Evolutionary conservation across 2,888 invertebrate genomes (phyloP).

Genomic region (Catocala nupta): DNA sequence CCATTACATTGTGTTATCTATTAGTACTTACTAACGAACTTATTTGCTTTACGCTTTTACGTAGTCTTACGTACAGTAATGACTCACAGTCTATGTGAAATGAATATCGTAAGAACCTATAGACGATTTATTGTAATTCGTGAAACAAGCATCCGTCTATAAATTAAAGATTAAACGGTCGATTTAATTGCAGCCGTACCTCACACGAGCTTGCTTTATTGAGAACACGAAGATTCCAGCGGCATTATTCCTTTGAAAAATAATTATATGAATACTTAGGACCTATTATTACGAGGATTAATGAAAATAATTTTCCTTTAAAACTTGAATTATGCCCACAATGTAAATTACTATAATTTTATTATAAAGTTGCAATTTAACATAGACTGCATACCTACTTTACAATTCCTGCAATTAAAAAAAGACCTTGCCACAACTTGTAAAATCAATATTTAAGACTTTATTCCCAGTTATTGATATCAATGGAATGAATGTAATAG

Average conservation of each 20-base stretch:
- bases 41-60: conserved; percentile 20
- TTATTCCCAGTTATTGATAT: too few species aligned
- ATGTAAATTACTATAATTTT: too few species aligned
- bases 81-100: conserved; percentile 23
- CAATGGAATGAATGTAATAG: too few species aligned
- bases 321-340: too few species aligned
- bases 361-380: too few species aligned
- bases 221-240: background rate
- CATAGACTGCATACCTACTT: too few species aligned
- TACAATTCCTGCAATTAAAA: too few species aligned
- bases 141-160: background rate
- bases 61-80: conserved; percentile 6
- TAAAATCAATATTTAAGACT: too few species aligned
- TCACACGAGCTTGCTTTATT: background rate
- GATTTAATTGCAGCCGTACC: background rate
- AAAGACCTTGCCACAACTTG: too few species aligned
- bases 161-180: background rate
- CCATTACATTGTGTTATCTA: conserved; percentile 38
- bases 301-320: too few species aligned
- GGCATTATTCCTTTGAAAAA: background rate
- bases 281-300: too few species aligned
- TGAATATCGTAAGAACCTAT: background rate
- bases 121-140: background rate
- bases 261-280: too few species aligned
- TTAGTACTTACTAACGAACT: conserved; percentile 34